Conservation (phyloP, 2,888 invertebrate genomes). For the Agrilus mali region DNA sequence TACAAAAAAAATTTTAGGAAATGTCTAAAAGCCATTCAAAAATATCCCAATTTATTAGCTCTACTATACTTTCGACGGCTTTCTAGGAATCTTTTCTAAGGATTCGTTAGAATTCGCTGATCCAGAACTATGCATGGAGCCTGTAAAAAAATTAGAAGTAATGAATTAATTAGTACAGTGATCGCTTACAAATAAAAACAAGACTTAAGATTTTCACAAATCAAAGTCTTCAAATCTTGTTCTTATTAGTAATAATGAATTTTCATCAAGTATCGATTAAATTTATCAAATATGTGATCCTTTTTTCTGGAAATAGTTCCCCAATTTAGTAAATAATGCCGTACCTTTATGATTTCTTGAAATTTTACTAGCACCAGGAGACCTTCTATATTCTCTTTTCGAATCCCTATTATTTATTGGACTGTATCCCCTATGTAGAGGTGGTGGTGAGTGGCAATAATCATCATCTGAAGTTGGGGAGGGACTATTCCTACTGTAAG, state of each 20-base stretch:
- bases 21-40: no score
- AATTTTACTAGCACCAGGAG: constrained; percentile 16
- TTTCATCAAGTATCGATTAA: no score
- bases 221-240: no score
- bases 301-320: no score
- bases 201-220: neutral
- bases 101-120: constrained; percentile 51
- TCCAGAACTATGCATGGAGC: constrained; percentile 40
- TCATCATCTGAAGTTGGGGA: constrained; percentile 47
- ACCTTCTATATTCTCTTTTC: constrained; percentile 29
- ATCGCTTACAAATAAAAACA: neutral
- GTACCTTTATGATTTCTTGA: constrained; percentile 26
- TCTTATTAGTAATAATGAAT: no score
- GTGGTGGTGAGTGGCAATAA: constrained; percentile 49
- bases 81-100: constrained; percentile 29
- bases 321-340: neutral
- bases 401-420: constrained; percentile 24
- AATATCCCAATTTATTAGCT: neutral
- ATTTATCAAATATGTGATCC: no score
- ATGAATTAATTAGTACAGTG: no score
- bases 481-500: constrained; percentile 49
- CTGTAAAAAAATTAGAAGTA: constrained; percentile 25
- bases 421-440: constrained; percentile 35
- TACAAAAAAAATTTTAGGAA: no score
- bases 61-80: constrained; percentile 25